Conservation (phyloP, 2,888 invertebrate genomes). For the Phytoseiulus persimilis region DNA sequence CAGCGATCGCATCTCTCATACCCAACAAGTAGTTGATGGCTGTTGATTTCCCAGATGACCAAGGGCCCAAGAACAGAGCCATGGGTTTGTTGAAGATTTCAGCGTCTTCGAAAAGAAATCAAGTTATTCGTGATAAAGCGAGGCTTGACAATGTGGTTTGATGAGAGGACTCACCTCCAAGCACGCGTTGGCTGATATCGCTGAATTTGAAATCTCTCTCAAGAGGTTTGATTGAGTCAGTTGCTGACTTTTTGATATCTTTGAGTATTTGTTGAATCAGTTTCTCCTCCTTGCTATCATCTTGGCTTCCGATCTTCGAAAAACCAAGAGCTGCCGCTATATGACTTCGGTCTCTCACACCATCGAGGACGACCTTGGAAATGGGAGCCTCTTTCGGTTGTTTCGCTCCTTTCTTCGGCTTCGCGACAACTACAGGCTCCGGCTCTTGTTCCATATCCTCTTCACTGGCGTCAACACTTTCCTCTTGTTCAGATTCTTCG, state of each 20-base stretch:
- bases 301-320: constrained; percentile 56
- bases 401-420: constrained; percentile 25
- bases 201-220: constrained; percentile 83
- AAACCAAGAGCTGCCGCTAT: constrained; percentile 69
- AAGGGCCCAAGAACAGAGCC: constrained; percentile 86
- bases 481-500: constrained; percentile 38
- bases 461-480: neutral
- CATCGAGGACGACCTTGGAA: constrained; percentile 1
- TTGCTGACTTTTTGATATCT: constrained; percentile 75
- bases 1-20: constrained; percentile 47
- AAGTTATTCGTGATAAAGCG: constrained; percentile 7
- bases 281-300: constrained; percentile 45
- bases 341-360: constrained; percentile 52
- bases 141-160: too few species aligned
- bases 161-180: constrained; percentile 57
- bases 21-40: constrained; percentile 84
- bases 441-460: constrained; percentile 39
- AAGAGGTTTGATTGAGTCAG: constrained; percentile 75
- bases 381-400: constrained; percentile 27
- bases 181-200: constrained; percentile 59
- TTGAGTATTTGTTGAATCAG: constrained; percentile 58
- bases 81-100: constrained; percentile 90
- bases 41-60: constrained; percentile 91
- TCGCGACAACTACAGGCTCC: constrained; percentile 18
- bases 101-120: constrained; percentile 62